Base-by-base conservation (phyloP, 2,113 vertebrate species). In the Balaeniceps rex region DNA sequence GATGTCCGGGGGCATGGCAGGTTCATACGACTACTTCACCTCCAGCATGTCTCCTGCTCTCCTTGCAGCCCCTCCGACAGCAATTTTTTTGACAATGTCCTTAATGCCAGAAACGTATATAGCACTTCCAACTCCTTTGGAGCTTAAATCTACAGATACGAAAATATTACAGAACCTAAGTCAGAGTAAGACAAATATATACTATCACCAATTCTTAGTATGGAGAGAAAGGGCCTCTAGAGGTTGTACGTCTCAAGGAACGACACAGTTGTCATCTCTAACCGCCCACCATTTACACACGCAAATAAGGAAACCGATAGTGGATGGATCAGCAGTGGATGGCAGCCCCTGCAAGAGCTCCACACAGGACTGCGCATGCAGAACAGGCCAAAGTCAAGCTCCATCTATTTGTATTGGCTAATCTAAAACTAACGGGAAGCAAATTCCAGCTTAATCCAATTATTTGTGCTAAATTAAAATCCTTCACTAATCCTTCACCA, bases 391-490 rank as follows among this genome's bases (percentile, higher is more conserved):
- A 69, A 91, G 79, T 51, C 81, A 64, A 75, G 61, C 36, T 90
- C 81, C 49, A 64, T 71, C 65, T 94, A 77, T 83, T 63, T 87
- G 81, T 54, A 83, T 7, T 51, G 66, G 74, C 51, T 60, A 38
- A 96, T 66, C 54, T 61, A 94, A 92, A 97, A 85, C 70, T 69
- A 95, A 63, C 2, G 0, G 54, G 74, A 95, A 89, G 49, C 78
- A 77, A 85, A 87, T 83, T 85, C 87, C 33, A 80, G 13, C 42
- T 94, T 95, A 91, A 96, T 96, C 91, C 93, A 95, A 94, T 93
- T 94, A 94, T 91, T 87, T 85, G 77, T 79, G 74, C 74, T 85
- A 89, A 94, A 95, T 80, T 91, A 91, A 97, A 97, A 94, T 58
- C 89, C 71, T 40, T 85, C 66, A 38, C 81, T 94, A 95, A 97